Conservation (phyloP, 2,888 invertebrate genomes). For the Acutogordius australiensis region DNA sequence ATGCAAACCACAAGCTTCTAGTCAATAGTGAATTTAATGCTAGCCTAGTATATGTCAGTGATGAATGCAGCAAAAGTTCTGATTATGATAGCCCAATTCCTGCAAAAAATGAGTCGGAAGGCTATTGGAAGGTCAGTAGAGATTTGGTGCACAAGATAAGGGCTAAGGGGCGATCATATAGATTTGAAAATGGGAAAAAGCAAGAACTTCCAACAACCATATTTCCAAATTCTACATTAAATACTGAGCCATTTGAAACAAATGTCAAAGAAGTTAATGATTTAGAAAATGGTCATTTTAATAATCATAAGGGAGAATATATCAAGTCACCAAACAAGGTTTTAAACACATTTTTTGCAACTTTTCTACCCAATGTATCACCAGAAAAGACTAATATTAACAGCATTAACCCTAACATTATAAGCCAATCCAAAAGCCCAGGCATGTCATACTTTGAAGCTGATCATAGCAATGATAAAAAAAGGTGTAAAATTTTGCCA, state of each 20-base stretch:
- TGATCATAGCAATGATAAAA: too few relatives aligned
- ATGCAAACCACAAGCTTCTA: not conserved
- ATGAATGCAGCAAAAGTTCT: not conserved
- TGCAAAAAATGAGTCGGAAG: not conserved
- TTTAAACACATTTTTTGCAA: not conserved
- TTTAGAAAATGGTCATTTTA: too few relatives aligned
- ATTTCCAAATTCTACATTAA: not conserved
- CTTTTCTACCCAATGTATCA: not conserved
- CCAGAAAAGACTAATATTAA: too few relatives aligned
- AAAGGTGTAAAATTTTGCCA: too few relatives aligned
- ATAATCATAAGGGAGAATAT: not conserved
- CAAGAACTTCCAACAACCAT: constrained; percentile 7
- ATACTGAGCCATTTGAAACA: not conserved
- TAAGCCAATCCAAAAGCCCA: too few relatives aligned
- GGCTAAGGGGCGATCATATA: constrained; percentile 1
- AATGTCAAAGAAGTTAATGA: too few relatives aligned
- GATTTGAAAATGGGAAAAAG: constrained; percentile 8
- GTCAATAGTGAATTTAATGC: not conserved
- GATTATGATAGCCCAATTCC: not conserved
- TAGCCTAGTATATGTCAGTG: not conserved
- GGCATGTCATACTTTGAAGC: too few relatives aligned
- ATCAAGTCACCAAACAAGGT: not conserved
- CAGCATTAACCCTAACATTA: too few relatives aligned
- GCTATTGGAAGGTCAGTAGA: constrained; percentile 6
- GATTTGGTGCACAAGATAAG: not conserved